Evolutionary conservation across 1,140 invertebrate genomes (phyloP).

Genomic region (Papilio dardanus): DNA sequence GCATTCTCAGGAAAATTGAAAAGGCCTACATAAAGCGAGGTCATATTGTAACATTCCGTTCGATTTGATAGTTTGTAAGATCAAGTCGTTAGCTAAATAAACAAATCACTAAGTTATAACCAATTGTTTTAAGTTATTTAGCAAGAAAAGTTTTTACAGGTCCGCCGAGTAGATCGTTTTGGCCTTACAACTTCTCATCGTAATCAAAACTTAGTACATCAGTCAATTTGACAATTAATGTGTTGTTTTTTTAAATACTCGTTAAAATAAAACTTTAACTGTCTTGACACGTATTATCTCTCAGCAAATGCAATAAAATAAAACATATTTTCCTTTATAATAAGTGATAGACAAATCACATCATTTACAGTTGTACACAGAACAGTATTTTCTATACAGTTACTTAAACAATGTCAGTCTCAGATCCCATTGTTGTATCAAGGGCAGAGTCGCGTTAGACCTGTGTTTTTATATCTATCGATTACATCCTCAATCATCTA

Average conservation of each 20-base stretch:
- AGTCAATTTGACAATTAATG: too few species aligned
- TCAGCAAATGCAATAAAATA: background rate
- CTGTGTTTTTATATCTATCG: background rate
- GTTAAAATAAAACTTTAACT: too few species aligned
- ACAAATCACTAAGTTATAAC: background rate
- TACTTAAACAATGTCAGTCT: conserved; percentile 9
- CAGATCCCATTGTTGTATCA: conserved; percentile 14
- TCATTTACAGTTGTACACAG: background rate
- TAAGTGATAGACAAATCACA: background rate
- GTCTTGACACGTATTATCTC: background rate
- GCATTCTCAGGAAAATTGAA: conserved; percentile 3
- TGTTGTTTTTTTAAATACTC: too few species aligned
- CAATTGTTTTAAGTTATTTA: background rate
- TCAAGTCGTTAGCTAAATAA: background rate
- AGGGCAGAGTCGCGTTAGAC: background rate
- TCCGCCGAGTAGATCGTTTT: too few species aligned
- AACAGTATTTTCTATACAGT: background rate
- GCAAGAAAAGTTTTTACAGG: background rate
- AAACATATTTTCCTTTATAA: background rate
- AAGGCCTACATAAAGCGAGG: conserved; percentile 15
- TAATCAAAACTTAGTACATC: too few species aligned
- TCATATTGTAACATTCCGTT: conserved; percentile 7
- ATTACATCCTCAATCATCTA: conserved; percentile 8
- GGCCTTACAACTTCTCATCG: too few species aligned
- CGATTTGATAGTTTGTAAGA: conserved; percentile 7